Evolutionary conservation across 2,113 vertebrate genomes (phyloP), one percentile per base, ranked within the genome.

Genomic region (Asarcornis scutulata): DNA sequence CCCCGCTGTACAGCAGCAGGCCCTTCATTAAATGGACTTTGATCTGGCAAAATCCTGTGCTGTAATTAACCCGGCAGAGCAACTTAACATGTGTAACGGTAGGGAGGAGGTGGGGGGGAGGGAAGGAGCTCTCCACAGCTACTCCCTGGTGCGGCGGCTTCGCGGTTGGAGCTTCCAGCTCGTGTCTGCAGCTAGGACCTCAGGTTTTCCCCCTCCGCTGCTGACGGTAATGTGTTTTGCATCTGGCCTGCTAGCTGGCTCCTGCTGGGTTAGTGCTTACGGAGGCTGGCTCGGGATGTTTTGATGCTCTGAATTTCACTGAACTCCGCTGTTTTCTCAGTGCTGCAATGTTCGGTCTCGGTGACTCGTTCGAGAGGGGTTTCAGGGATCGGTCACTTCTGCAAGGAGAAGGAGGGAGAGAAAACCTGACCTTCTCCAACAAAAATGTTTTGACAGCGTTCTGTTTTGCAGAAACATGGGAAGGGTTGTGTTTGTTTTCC

Each of bases 401-500:
- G 88, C 68, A 90, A 5, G 3, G 91, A 86, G 94, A 91, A 89
- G 53, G 87, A 93, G 83, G 76, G 79, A 94, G 88, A 96, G 77
- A 91, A 95, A 96, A 89, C 91, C 91, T 77, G 92, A 95, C 86
- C 62, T 95, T 96, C 94, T 96, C 95, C 91, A 94, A 96, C 42
- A 96, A 93, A 94, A 96, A 95, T 93, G 91, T 96, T 96, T 96
- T 95, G 95, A 92, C 92, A 96, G 92, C 74, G 1, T 84, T 94
- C 36, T 10, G 88, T 84, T 93, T 91, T 78, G 88, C 29, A 71
- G 95, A 96, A 96, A 85, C 81, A 94, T 79, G 95, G 93, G 95
- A 95, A 96, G 94, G 93, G 95, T 92, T 96, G 76, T 92, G 95
- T 96, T 96, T 96, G 95, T 93, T 90, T 96, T 97, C 90, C 94